Base-by-base conservation (phyloP, 2,113 vertebrate genomes). In the Rhagologus leucostigma region DNA sequence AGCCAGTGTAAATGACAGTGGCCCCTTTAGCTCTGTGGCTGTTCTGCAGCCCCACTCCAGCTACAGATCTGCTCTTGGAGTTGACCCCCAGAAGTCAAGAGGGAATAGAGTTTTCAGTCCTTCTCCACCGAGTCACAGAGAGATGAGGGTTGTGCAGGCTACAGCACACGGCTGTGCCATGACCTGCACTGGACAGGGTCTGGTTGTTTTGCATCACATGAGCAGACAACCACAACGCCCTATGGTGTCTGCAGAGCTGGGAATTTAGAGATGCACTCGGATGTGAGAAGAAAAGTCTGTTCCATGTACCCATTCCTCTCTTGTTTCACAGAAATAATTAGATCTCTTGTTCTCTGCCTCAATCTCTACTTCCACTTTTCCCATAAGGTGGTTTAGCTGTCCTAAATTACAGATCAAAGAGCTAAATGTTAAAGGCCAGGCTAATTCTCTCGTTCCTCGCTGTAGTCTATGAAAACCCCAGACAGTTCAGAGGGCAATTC, bases 391-490 rank as follows among this genome's bases (percentile, higher is more conserved):
- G 21, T 77, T 93, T 65, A 65, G 63, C 50, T 81, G 55, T 62
- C 92, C 83, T 74, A 74, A 89, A 89, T 70, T 87, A 93, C 89
- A 90, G 52, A 78, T 70, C 68, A 59, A 78, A 94, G 79, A 87
- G 71, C 32, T 89, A 90, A 96, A 86, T 81, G 83, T 80, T 87
- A 74, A 89, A 84, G 47, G 86, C 42, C 35, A 52, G 52, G 47
- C 46, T 88, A 95, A 83, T 97, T 80, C 71, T 85, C 55, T 77
- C 1, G 1, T 68, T 89, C 94, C 76, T 83, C 29, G 42, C 63
- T 46, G 14, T 30, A 79, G 57, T 24, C 71, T 44, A 5, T 47
- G 60, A 77, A 90, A 89, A 7, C 2, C 14, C 56, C 26, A 84
- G 70, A 63, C 39, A 56, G 70, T 67, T 74, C 92, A 92, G 75